Percentiles rank a stretch among this genome's conserved stretches.
Conservation (phyloP, 1,140 invertebrate genomes). For the Euwallacea fornicatus region DNA sequence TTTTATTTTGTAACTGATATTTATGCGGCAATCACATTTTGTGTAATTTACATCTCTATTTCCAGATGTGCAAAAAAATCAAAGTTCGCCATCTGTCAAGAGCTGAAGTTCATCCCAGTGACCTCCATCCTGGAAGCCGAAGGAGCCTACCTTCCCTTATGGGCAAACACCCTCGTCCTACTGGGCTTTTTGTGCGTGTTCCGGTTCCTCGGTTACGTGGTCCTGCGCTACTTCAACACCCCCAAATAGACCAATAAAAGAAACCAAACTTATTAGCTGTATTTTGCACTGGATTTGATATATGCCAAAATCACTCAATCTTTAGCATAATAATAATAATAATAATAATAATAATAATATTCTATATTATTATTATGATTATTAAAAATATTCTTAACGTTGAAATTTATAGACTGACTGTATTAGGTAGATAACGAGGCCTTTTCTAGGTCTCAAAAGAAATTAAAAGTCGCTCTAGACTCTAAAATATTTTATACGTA, state of each 20-base stretch:
- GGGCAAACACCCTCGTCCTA: slow-evolving; percentile 77
- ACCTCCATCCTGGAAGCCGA: slow-evolving; percentile 69
- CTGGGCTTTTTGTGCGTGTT: slow-evolving; percentile 73
- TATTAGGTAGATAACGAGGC: slow-evolving; percentile 18
- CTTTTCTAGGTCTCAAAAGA: background rate
- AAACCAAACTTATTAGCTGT: slow-evolving; percentile 39
- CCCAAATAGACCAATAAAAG: slow-evolving; percentile 56
- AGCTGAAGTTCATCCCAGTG: slow-evolving; percentile 64
- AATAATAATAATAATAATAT: slow-evolving; percentile 21
- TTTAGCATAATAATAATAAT: slow-evolving; percentile 6
- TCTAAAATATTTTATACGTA: slow-evolving; percentile 3
- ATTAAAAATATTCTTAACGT: slow-evolving; percentile 18
- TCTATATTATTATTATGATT: slow-evolving; percentile 6
- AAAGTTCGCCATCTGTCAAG: slow-evolving; percentile 67
- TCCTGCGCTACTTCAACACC: slow-evolving; percentile 71
- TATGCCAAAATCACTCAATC: slow-evolving; percentile 28
- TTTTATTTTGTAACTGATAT: no score
- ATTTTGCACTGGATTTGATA: slow-evolving; percentile 30
- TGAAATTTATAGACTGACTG: slow-evolving; percentile 32
- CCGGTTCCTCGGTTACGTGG: slow-evolving; percentile 73
- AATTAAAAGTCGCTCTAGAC: background rate
- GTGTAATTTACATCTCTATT: slow-evolving; percentile 33
- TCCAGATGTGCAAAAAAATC: slow-evolving; percentile 69
- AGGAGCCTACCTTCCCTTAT: slow-evolving; percentile 65
- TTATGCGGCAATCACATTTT: no score